Evolutionary conservation across 2,113 vertebrate genomes (phyloP).

Genomic region (Gallinago paraguaiae): DNA sequence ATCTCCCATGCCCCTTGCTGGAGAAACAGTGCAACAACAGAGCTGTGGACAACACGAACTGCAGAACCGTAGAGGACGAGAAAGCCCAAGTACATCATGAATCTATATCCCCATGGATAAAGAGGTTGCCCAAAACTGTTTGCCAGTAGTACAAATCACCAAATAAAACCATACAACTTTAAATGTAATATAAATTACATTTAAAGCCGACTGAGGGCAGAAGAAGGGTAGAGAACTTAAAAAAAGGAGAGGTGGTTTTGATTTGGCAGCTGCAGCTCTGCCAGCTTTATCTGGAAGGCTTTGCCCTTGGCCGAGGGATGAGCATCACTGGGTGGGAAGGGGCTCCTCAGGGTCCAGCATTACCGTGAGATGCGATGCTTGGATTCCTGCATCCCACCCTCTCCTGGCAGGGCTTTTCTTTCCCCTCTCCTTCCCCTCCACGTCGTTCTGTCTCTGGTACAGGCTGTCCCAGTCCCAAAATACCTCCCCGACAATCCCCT

Average conservation of each 20-base stretch:
- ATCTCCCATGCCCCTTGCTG: slow-evolving; percentile 56
- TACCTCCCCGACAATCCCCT: neutral
- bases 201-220: rapidly evolving
- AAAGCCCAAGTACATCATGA: neutral
- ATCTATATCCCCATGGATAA: neutral
- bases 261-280: neutral
- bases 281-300: neutral
- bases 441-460: neutral
- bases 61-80: neutral
- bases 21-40: slow-evolving; percentile 13
- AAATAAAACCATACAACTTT: neutral
- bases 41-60: neutral
- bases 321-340: neutral
- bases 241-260: neutral
- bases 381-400: neutral
- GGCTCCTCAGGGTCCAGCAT: neutral
- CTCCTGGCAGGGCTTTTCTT: neutral
- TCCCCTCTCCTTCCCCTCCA: rapidly evolving
- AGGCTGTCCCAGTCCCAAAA: neutral
- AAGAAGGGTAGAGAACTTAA: neutral
- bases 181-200: neutral
- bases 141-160: neutral
- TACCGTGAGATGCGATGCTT: neutral
- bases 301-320: neutral
- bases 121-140: neutral